Conservation (phyloP, 1,140 invertebrate species). For the Parasteatoda tepidariorum region DNA sequence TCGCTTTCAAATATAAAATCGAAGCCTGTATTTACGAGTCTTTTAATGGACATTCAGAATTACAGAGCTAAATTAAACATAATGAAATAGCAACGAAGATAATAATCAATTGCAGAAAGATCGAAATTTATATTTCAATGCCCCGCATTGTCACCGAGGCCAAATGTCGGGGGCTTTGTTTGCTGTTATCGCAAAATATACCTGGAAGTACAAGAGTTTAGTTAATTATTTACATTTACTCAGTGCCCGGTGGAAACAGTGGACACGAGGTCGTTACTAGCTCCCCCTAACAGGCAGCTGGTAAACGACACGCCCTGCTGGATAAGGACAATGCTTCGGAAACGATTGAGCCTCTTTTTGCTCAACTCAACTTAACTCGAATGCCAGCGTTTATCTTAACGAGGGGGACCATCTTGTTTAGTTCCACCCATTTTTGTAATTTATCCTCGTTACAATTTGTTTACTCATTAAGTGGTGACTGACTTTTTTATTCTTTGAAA, state of each 20-base stretch:
- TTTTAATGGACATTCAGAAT: too few species aligned
- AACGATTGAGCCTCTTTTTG: conserved; percentile 22
- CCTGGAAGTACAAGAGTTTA: conserved; percentile 3
- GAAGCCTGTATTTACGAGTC: too few species aligned
- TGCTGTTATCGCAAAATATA: background rate
- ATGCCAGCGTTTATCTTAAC: conserved; percentile 9
- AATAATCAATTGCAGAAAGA: background rate
- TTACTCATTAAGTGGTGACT: background rate
- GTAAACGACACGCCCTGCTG: conserved; percentile 38
- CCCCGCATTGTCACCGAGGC: background rate
- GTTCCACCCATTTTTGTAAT: background rate
- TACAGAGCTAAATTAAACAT: too few species aligned
- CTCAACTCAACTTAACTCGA: conserved; percentile 15
- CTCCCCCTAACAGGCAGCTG: conserved; percentile 47
- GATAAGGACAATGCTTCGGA: conserved; percentile 32
- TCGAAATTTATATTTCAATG: conserved; percentile 2
- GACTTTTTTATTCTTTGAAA: background rate
- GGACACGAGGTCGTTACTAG: conserved; percentile 37
- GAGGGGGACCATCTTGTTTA: background rate
- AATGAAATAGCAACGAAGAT: background rate
- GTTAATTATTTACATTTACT: conserved; percentile 59
- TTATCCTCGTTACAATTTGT: background rate
- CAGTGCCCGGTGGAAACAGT: conserved; percentile 5
- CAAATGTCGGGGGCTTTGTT: conserved; percentile 3
- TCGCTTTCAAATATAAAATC: too few species aligned